Conservation (phyloP, 2,797 vertebrate genomes). For the Sylvilagus floridanus region DNA sequence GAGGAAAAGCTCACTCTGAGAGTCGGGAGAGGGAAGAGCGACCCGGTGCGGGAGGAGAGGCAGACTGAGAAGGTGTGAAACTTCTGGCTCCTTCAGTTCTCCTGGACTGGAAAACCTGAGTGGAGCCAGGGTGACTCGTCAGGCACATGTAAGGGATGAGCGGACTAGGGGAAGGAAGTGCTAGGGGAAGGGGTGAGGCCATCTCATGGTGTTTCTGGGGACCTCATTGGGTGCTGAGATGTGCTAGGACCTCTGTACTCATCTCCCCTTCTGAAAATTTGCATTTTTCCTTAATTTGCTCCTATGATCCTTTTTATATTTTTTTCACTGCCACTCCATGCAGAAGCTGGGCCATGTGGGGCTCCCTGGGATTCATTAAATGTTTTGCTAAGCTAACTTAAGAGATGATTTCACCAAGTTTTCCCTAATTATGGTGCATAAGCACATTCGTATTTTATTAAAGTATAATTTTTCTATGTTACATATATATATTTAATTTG, state of each 20-base stretch:
- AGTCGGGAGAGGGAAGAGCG: too few species aligned
- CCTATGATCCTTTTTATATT: background rate
- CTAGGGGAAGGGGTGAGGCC: too few species aligned
- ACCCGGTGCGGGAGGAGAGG: background rate
- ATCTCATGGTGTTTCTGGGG: background rate
- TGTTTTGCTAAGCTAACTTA: constrained; percentile 6
- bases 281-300: background rate
- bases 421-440: constrained; percentile 1
- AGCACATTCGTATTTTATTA: background rate
- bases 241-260: background rate
- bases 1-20: background rate
- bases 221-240: background rate
- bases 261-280: background rate
- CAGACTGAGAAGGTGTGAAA: background rate
- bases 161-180: background rate
- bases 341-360: background rate
- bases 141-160: background rate
- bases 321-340: background rate
- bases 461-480: background rate
- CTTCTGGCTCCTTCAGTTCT: background rate
- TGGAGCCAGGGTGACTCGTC: background rate
- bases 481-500: too few species aligned
- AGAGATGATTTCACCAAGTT: background rate
- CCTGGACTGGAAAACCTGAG: too few species aligned
- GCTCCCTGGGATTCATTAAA: background rate